phyloP scores from a whole-genome alignment of 2,888 invertebrate species.

The Drosophila melanosoma region DNA sequence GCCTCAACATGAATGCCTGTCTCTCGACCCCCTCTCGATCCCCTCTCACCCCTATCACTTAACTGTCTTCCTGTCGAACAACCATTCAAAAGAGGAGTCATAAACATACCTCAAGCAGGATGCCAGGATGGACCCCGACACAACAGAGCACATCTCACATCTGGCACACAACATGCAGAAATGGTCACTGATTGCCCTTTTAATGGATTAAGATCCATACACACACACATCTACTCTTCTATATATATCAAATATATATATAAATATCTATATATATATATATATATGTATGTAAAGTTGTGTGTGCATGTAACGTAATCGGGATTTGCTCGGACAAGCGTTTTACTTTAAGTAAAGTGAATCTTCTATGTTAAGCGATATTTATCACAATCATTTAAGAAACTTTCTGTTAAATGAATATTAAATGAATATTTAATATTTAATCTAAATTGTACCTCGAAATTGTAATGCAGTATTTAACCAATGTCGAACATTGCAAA shows the following conservation, averaged over 20 bases:
- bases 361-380: not conserved
- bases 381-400: not conserved
- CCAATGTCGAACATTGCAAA: not conserved
- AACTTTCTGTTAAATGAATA: not conserved
- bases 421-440: not conserved
- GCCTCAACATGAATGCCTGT: not conserved
- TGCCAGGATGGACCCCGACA: constrained; percentile 36
- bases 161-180: constrained; percentile 1
- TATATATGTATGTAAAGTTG: too few relatives aligned
- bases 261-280: too few relatives aligned
- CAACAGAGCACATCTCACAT: not conserved
- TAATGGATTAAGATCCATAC: constrained; percentile 16
- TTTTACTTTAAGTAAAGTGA: not conserved
- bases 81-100: constrained; percentile 46
- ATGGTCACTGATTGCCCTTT: constrained; percentile 15
- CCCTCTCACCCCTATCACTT: too few relatives aligned
- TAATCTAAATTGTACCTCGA: not conserved
- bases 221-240: not conserved
- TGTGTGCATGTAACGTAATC: not conserved
- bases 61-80: constrained; percentile 3
- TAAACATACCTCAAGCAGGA: constrained; percentile 63
- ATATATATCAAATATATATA: too few relatives aligned
- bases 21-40: not conserved
- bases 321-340: not conserved
- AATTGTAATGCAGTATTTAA: not conserved